Base-by-base conservation (phyloP, 2,888 invertebrate genomes). In the Pristionchus fissidentatus region DNA sequence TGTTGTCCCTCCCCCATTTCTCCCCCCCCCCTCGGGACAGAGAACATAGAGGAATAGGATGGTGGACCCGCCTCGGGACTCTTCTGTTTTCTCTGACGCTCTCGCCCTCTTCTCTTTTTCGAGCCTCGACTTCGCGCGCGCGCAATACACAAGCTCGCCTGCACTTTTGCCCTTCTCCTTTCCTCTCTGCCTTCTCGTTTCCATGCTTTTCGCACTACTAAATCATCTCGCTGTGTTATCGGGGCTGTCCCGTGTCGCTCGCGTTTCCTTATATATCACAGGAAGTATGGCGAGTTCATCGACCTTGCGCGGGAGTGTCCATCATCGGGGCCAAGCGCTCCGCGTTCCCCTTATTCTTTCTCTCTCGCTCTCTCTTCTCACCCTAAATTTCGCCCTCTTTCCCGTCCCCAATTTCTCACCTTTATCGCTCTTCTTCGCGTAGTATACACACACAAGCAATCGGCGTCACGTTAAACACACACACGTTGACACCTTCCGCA, bases 401-500 rank as follows among this genome's bases (percentile, higher is more conserved):
- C 70, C 70, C 1, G 38, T 26, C 41, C 41, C 70, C 70, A 26
- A 41, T 70, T 70, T 70, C 38, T 70, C 70, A n/a, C 38, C 38
- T 35, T 66, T 70, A 70, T 70, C 70, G 70, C 70, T 22, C 70
- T 70, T 70, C 70, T 41, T 70, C 70, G 41, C 41, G 38, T 70
- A 43, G 70, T 70, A 70, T n/a, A n/a, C n/a, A n/a, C 70, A 70
- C 70, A 70, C 38, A 26, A 70, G 43, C 38, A 41, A 41, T 70
- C 70, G n/a, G 70, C 70, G 41, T 70, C 70, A 70, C 70, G 70
- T 70, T 41, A 70, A 70, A 70, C 43, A 70, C 70, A 70, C 43
- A 70, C 70, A 70, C 70, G 38, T 70, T 70, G 70, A 70, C 70
- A 70, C 70, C 70, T 70, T 70, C 43, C n/a, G n/a, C n/a, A n/a